A percentile compares a stretch with the other conserved stretches of the same genome.
These are phyloP conservation scores for Symphodus melops DNA, from an alignment of 2,113 vertebrate species.

Conservation along the genomic window DNA sequence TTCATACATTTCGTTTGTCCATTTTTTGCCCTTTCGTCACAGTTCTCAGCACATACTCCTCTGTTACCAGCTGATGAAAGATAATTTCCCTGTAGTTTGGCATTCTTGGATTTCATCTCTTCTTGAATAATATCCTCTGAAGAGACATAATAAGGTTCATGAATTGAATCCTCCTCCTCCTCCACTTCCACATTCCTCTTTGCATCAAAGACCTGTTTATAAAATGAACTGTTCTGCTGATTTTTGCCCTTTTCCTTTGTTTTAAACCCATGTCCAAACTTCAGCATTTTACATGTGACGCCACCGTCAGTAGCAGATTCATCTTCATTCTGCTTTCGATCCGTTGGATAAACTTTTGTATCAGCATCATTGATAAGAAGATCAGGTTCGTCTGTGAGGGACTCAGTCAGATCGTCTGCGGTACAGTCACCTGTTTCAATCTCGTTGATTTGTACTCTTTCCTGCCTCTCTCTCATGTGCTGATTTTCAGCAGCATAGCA, in stretches of 20 bases:
- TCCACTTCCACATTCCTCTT: constrained; percentile 13
- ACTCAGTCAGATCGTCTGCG: constrained; percentile 51
- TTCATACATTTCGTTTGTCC: constrained; percentile 43
- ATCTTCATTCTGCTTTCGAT: constrained; percentile 44
- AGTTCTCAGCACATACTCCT: constrained; percentile 20
- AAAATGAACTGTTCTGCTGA: constrained; percentile 29
- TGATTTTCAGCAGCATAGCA: constrained; percentile 9
- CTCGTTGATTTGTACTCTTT: constrained; percentile 39
- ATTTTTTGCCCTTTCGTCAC: constrained; percentile 53
- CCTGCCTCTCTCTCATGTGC: constrained; percentile 28
- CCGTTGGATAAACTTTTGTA: constrained; percentile 23
- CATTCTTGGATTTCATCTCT: constrained; percentile 34
- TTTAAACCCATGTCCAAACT: constrained; percentile 45
- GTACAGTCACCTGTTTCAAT: constrained; percentile 30
- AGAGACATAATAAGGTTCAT: constrained; percentile 66
- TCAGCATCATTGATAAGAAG: constrained; percentile 15
- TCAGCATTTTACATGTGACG: constrained; percentile 50
- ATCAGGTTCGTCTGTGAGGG: constrained; percentile 41
- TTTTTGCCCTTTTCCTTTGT: constrained; percentile 38
- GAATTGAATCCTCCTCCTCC: constrained; percentile 1
- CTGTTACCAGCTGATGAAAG: constrained; percentile 6
- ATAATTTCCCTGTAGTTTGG: constrained; percentile 6
- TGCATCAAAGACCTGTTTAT: constrained; percentile 31
- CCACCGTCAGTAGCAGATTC: constrained; percentile 53
- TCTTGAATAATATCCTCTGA: constrained; percentile 66